A percentile compares a stretch with the other conserved stretches of the same genome.
Conservation (phyloP, 2,113 vertebrate species). For the Melozone crissalis region DNA sequence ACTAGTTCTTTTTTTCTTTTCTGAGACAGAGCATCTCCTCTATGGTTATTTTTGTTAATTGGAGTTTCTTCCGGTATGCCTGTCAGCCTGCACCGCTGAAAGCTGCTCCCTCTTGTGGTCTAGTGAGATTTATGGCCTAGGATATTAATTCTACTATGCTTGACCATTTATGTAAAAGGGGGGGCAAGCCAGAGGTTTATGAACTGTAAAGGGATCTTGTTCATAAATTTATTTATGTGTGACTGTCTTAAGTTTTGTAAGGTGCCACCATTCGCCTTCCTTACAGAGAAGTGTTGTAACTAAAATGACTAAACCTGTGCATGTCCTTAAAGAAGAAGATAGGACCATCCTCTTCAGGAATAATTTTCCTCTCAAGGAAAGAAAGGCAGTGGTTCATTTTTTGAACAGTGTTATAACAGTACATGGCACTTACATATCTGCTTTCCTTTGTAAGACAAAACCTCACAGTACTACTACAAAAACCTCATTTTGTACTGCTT, state of each 20-base stretch:
- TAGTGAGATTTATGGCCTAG: neutral
- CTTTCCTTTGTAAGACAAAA: neutral
- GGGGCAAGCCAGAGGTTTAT: neutral
- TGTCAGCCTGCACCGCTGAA: slow-evolving; percentile 12
- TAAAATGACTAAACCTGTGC: neutral
- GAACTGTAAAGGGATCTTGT: neutral
- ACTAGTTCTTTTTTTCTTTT: neutral
- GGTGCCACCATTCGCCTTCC: neutral
- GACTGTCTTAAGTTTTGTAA: neutral
- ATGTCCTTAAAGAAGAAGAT: neutral
- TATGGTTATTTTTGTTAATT: neutral
- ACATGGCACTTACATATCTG: neutral
- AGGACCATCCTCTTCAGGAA: neutral
- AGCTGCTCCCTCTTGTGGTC: slow-evolving; percentile 64
- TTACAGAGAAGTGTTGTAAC: neutral
- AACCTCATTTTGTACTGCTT: neutral
- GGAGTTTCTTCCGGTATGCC: neutral
- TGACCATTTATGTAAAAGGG: neutral
- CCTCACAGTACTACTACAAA: neutral
- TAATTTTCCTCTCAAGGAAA: neutral
- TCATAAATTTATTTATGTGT: neutral
- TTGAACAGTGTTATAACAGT: neutral
- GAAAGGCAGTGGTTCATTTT: neutral
- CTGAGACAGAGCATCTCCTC: neutral
- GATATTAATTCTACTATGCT: neutral